A percentile compares a stretch with the other conserved stretches of the same genome.
These are phyloP conservation scores for Tinea trinotella DNA, from an alignment of 2,888 invertebrate genomes.

Conservation along the genomic window DNA sequence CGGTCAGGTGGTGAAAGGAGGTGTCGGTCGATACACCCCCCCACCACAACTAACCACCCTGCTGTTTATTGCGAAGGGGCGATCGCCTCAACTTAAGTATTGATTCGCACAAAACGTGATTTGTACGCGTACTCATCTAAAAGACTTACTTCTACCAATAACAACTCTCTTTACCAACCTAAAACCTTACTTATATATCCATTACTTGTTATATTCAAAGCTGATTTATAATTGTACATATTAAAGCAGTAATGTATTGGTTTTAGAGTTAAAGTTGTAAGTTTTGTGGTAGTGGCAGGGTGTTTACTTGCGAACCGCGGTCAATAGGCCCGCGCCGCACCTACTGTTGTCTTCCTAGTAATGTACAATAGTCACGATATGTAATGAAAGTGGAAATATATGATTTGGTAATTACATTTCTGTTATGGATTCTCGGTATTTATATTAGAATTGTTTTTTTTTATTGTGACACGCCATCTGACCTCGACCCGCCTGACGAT, in stretches of 20 bases:
- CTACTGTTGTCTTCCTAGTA: conserved; percentile 58
- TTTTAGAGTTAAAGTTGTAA: conserved; percentile 7
- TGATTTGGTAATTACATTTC: not conserved
- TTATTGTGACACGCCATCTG: no score
- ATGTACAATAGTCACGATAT: conserved; percentile 55
- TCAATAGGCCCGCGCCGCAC: conserved; percentile 64
- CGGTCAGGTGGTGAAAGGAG: conserved; percentile 58
- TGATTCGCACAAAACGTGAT: conserved; percentile 73
- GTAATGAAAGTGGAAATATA: not conserved
- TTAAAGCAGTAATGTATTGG: not conserved
- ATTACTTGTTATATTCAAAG: conserved; percentile 29
- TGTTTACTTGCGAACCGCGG: conserved; percentile 65
- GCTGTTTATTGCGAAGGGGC: conserved; percentile 65
- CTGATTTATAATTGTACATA: not conserved
- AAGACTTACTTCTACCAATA: conserved; percentile 34
- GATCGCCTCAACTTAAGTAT: conserved; percentile 72
- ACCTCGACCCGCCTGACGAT: no score
- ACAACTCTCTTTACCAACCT: not conserved
- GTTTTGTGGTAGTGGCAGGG: conserved; percentile 37
- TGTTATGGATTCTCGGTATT: no score
- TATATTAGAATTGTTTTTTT: no score
- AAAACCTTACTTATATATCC: conserved; percentile 24
- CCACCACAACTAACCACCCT: conserved; percentile 46
- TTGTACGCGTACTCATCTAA: conserved; percentile 69
- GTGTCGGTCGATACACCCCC: conserved; percentile 23